These are phyloP conservation scores for Oithona nana DNA, from an alignment of 2,888 invertebrate species.

Conservation along the genomic window DNA sequence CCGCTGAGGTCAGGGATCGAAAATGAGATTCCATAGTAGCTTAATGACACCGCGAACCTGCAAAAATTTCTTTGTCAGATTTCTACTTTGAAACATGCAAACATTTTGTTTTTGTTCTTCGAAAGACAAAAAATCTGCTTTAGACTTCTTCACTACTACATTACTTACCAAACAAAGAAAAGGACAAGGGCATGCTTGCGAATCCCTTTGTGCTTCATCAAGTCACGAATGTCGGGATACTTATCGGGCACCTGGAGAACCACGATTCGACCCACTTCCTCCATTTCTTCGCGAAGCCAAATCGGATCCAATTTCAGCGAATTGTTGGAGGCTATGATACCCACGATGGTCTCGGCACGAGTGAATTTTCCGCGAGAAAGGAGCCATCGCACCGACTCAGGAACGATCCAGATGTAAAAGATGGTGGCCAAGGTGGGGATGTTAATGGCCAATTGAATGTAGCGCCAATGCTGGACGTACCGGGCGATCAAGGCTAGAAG, in stretches of 20 bases:
- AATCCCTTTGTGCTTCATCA: constrained; percentile 24
- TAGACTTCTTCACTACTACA: too few species aligned
- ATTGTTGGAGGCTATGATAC: constrained; percentile 20
- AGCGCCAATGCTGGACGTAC: constrained; percentile 33
- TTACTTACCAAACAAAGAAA: constrained; percentile 26
- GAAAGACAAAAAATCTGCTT: too few species aligned
- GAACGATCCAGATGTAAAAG: constrained; percentile 26
- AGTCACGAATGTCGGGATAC: constrained; percentile 20
- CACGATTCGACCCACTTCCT: constrained; percentile 8
- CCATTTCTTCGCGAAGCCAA: constrained; percentile 18
- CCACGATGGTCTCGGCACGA: constrained; percentile 19
- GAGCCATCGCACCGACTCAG: constrained; percentile 22
- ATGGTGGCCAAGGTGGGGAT: constrained; percentile 32
- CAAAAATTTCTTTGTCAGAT: constrained; percentile 18
- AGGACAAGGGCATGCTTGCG: constrained; percentile 24
- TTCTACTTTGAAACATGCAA: too few species aligned
- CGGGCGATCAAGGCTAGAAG: constrained; percentile 31
- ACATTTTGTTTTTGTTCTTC: too few species aligned
- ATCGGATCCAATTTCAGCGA: constrained; percentile 18
- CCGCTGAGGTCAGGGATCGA: constrained; percentile 29
- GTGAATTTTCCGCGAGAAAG: constrained; percentile 20
- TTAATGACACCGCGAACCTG: constrained; percentile 33
- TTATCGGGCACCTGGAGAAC: constrained; percentile 11
- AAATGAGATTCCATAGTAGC: constrained; percentile 31
- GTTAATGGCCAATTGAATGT: constrained; percentile 33